phyloP scores from a whole-genome alignment of 2,113 vertebrate genomes.

The Paramisgurnus dabryanus region DNA sequence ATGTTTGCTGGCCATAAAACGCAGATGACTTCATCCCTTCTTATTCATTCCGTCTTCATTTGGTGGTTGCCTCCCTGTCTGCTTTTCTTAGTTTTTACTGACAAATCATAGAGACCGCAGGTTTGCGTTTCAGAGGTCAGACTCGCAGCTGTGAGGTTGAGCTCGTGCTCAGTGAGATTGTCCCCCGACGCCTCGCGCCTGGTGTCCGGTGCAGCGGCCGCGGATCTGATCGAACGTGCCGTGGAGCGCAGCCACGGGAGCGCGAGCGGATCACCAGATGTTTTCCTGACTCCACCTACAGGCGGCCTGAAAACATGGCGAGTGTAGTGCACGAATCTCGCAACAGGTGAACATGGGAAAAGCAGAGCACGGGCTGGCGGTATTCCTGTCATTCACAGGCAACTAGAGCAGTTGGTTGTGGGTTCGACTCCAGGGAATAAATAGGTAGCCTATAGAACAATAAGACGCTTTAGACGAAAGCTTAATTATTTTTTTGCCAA shows the following conservation, averaged over 20 bases:
- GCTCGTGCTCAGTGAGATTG: neutral
- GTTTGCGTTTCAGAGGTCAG: neutral
- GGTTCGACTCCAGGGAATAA: too few relatives aligned
- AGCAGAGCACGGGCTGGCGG: neutral
- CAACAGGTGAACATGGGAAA: conserved; percentile 43
- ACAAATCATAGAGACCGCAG: neutral
- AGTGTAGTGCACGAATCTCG: conserved; percentile 5
- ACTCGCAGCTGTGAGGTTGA: neutral
- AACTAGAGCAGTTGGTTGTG: neutral
- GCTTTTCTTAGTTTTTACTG: neutral
- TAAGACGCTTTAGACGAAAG: too few relatives aligned
- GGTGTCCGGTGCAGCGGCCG: conserved; percentile 12
- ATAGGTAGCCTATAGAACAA: too few relatives aligned
- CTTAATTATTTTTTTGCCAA: too few relatives aligned
- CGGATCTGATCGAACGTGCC: conserved; percentile 10
- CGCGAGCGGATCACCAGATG: conserved; percentile 43
- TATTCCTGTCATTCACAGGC: too few relatives aligned
- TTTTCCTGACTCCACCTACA: conserved; percentile 54
- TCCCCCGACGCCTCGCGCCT: neutral
- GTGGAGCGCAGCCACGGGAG: conserved; percentile 13
- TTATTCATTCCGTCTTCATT: conserved; percentile 34
- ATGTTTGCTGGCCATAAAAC: conserved; percentile 8
- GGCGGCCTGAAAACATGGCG: conserved; percentile 46
- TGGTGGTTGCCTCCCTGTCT: conserved; percentile 28
- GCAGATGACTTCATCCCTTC: conserved; percentile 48